These are phyloP conservation scores for Calidris pugnax DNA, from an alignment of 2,113 vertebrate species.

Conservation along the genomic window DNA sequence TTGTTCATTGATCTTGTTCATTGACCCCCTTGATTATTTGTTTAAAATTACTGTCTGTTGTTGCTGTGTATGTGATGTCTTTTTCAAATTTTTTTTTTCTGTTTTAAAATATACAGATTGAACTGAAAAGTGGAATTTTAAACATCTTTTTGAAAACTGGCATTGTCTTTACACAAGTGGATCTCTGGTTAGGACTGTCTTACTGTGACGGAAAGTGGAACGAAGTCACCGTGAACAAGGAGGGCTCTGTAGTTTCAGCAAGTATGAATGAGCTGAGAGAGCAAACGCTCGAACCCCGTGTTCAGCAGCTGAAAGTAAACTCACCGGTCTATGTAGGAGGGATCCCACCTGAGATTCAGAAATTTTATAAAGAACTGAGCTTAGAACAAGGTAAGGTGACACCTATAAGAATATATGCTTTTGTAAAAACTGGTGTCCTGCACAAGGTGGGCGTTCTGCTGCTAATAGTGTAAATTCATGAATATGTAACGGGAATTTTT, in stretches of 20 bases:
- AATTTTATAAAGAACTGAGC: constrained; percentile 64
- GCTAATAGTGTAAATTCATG: neutral
- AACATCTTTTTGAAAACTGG: constrained; percentile 77
- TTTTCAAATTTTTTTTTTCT: constrained; percentile 15
- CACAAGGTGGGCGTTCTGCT: neutral
- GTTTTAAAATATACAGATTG: constrained; percentile 73
- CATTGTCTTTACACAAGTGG: constrained; percentile 72
- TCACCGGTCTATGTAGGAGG: constrained; percentile 86
- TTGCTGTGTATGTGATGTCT: neutral
- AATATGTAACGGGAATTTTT: neutral
- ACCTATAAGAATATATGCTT: neutral
- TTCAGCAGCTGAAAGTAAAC: constrained; percentile 71
- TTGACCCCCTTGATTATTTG: neutral
- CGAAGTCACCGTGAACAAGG: constrained; percentile 76
- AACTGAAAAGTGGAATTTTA: constrained; percentile 84
- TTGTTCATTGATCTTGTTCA: neutral
- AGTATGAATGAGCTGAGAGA: constrained; percentile 78
- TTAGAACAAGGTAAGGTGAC: constrained; percentile 81
- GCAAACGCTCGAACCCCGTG: neutral
- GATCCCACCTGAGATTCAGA: constrained; percentile 75
- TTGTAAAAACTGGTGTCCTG: neutral
- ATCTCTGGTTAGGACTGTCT: constrained; percentile 83
- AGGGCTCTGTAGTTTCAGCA: constrained; percentile 69
- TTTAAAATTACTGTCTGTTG: neutral
- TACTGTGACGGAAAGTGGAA: constrained; percentile 92